phyloP scores from a whole-genome alignment of 2,797 vertebrate genomes.

The Bradypodion ventrale region DNA sequence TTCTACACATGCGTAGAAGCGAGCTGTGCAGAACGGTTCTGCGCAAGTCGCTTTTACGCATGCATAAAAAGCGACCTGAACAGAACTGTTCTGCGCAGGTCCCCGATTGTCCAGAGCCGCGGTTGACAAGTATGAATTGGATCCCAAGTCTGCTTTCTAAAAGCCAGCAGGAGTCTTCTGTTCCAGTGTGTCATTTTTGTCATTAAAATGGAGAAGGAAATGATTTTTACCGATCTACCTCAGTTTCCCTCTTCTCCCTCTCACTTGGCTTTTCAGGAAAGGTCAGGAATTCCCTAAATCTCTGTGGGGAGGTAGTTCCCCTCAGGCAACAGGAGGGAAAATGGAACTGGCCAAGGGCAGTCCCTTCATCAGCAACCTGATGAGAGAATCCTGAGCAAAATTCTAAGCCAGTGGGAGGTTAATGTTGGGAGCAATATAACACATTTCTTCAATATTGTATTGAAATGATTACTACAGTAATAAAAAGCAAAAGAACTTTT shows the following conservation, averaged over 20 bases:
- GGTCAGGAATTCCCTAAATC: background rate
- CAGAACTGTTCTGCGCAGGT: too few relatives aligned
- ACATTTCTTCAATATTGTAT: background rate
- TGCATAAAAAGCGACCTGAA: too few relatives aligned
- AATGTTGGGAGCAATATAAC: background rate
- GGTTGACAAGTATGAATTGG: too few relatives aligned
- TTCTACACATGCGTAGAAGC: too few relatives aligned
- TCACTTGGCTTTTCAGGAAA: background rate
- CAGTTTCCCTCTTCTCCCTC: too few relatives aligned
- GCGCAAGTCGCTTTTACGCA: too few relatives aligned
- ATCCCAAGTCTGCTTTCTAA: background rate
- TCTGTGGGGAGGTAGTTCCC: background rate
- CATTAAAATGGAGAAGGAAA: background rate
- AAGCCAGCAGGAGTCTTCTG: background rate
- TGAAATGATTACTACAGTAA: slow-evolving; percentile 33
- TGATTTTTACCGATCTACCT: background rate
- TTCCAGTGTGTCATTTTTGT: background rate
- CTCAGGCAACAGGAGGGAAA: too few relatives aligned
- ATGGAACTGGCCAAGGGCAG: background rate
- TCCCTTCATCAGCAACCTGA: background rate
- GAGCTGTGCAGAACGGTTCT: too few relatives aligned
- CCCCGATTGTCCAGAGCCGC: too few relatives aligned
- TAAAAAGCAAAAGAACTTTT: background rate
- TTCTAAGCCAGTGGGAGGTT: background rate
- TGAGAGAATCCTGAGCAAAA: background rate